phyloP scores from a whole-genome alignment of 2,888 invertebrate genomes.

The Alloscopus bannaensis region DNA sequence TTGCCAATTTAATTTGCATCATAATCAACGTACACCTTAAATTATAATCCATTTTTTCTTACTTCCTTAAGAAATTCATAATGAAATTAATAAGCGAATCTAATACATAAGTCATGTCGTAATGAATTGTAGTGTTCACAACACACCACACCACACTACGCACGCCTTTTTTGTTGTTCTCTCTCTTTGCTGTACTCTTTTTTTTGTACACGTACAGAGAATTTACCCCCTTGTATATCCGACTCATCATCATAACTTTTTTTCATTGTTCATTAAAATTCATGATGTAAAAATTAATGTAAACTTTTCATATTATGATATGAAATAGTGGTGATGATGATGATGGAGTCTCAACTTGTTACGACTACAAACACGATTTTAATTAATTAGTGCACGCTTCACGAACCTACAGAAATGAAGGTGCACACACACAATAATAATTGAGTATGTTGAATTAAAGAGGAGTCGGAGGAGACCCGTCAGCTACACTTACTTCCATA shows the following conservation, averaged over 20 bases:
- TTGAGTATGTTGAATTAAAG: background rate
- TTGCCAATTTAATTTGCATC: constrained; percentile 54
- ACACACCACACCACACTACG: too few species aligned
- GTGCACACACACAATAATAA: background rate
- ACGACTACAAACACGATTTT: constrained; percentile 53
- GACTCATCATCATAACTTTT: constrained; percentile 45
- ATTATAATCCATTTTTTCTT: constrained; percentile 22
- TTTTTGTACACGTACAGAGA: background rate
- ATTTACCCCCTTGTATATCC: too few species aligned
- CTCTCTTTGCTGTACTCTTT: too few species aligned
- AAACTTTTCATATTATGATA: constrained; percentile 31
- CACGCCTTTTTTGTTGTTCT: too few species aligned
- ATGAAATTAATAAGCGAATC: constrained; percentile 54
- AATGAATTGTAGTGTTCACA: background rate
- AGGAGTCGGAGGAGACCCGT: too few species aligned
- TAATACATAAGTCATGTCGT: constrained; percentile 30
- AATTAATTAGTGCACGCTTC: constrained; percentile 60
- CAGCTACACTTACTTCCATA: too few species aligned
- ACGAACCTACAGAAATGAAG: too few species aligned
- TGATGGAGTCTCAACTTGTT: constrained; percentile 41
- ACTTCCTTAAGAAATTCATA: constrained; percentile 40
- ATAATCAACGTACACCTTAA: constrained; percentile 32
- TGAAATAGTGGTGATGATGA: constrained; percentile 8
- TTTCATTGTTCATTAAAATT: constrained; percentile 57
- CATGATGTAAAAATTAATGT: constrained; percentile 43